A percentile compares a stretch with the other conserved stretches of the same genome.
These are phyloP conservation scores for Myotis vivesi DNA, from an alignment of 2,797 vertebrate species.

Conservation along the genomic window DNA sequence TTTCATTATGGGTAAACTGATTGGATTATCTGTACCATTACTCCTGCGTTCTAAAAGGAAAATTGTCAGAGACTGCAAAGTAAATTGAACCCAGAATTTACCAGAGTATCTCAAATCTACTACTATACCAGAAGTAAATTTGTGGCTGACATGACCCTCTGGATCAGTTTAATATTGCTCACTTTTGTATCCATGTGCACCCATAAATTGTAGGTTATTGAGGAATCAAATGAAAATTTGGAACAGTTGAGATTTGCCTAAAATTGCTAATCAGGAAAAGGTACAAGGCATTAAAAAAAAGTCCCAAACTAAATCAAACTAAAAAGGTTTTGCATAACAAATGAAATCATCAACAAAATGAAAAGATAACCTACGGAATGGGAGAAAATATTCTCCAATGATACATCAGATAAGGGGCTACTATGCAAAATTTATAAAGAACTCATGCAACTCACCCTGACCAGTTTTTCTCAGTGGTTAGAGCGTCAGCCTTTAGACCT, in stretches of 20 bases:
- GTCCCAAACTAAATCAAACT: not conserved
- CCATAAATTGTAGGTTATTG: not conserved
- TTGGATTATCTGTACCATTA: not conserved
- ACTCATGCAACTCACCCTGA: not conserved
- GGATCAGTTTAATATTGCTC: not conserved
- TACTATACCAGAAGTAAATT: not conserved
- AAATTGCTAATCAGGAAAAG: constrained; percentile 41
- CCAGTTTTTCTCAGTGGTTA: not conserved
- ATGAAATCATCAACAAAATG: not conserved
- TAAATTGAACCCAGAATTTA: constrained; percentile 20
- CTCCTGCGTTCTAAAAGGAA: constrained; percentile 42
- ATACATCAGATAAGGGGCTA: not conserved
- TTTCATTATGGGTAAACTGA: constrained; percentile 14
- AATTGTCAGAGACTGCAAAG: not conserved
- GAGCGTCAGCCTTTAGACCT: not conserved
- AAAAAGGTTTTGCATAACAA: not conserved
- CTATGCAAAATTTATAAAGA: not conserved
- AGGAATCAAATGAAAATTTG: constrained; percentile 34
- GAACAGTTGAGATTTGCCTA: constrained; percentile 9
- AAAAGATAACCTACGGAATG: not conserved
- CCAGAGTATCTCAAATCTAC: not conserved
- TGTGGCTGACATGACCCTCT: not conserved
- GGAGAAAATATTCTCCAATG: not conserved
- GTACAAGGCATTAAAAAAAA: not conserved
- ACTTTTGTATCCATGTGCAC: not conserved